phyloP scores from a whole-genome alignment of 2,797 vertebrate species.

The Eulemur rubriventer region DNA sequence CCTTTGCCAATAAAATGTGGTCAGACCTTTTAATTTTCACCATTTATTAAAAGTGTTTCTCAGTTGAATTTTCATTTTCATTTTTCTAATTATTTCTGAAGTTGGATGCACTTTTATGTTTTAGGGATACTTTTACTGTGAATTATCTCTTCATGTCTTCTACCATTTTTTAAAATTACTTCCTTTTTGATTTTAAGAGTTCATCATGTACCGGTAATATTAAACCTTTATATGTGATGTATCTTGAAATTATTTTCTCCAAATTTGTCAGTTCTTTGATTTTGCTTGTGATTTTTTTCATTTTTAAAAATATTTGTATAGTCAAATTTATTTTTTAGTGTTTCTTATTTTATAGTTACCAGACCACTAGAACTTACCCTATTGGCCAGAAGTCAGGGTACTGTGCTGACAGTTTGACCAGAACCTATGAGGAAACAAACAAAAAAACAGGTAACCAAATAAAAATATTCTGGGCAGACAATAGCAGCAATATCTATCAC shows the following conservation, averaged over 20 bases:
- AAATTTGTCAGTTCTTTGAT: neutral
- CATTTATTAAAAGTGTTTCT: neutral
- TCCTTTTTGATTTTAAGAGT: neutral
- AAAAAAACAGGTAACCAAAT: neutral
- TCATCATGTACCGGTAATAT: neutral
- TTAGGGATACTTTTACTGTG: neutral
- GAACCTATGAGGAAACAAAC: neutral
- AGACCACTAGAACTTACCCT: neutral
- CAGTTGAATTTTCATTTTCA: neutral
- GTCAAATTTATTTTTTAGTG: neutral
- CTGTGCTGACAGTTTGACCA: neutral
- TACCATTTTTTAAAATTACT: neutral
- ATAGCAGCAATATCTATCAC: neutral
- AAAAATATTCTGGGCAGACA: neutral
- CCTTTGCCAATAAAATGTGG: neutral
- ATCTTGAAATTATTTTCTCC: conserved; percentile 13
- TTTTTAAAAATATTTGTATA: neutral
- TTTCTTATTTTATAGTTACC: neutral
- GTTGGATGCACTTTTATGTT: neutral
- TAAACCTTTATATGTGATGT: neutral
- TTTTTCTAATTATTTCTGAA: neutral
- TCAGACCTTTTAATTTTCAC: neutral
- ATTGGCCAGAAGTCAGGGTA: neutral
- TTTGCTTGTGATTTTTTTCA: neutral
- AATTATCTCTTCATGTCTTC: neutral